Evolutionary conservation across 2,888 invertebrate species (phyloP).

Genomic region (Trypoxylon attenuatum): DNA sequence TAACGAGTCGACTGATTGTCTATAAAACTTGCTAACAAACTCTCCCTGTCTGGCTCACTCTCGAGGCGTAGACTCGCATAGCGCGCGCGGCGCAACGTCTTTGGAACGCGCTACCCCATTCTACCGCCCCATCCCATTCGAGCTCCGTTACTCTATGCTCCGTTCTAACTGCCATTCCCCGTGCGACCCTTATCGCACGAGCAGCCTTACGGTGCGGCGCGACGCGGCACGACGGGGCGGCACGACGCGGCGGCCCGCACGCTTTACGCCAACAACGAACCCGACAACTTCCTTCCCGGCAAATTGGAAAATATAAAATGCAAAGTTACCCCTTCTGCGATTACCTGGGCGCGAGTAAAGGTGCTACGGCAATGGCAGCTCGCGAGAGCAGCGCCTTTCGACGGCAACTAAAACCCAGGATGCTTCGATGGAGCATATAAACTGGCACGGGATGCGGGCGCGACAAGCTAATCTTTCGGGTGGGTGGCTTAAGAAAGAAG

Average conservation of each 20-base stretch:
- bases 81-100: no score
- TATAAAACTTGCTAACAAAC: slow-evolving; percentile 68
- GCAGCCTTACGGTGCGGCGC: not conserved
- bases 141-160: slow-evolving; percentile 12
- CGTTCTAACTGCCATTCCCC: slow-evolving; percentile 41
- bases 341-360: slow-evolving; percentile 14
- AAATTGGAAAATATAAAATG: slow-evolving; percentile 65
- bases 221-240: not conserved
- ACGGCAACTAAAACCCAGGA: not conserved
- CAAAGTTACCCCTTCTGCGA: slow-evolving; percentile 42
- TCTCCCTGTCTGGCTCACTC: slow-evolving; percentile 27
- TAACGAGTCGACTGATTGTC: slow-evolving; percentile 68
- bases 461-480: not conserved
- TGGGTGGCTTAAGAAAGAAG: not conserved
- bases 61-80: no score
- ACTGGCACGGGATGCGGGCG: not conserved
- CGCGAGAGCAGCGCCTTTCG: not conserved
- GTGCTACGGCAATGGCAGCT: not conserved
- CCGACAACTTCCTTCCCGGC: slow-evolving; percentile 49
- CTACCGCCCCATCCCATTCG: no score
- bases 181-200: slow-evolving; percentile 51
- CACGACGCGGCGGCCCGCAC: not conserved
- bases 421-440: not conserved
- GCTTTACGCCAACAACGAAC: slow-evolving; percentile 15
- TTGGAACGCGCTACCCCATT: no score